A percentile compares a stretch with the other conserved stretches of the same genome.
These are phyloP conservation scores for Pantherophis guttatus DNA, from an alignment of 2,113 vertebrate species.

Conservation along the genomic window DNA sequence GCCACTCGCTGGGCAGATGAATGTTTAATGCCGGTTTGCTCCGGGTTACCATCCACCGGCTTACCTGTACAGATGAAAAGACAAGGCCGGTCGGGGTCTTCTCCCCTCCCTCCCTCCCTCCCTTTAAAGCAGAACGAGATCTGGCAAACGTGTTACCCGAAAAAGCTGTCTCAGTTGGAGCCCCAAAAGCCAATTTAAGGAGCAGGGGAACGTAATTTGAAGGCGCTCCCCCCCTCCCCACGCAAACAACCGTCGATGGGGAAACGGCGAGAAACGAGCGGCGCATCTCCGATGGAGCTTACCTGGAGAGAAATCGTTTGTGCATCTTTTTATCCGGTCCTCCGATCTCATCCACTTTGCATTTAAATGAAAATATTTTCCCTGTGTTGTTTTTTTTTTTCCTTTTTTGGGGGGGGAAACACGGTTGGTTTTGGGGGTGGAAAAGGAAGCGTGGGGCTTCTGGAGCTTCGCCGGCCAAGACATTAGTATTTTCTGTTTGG, in stretches of 20 bases:
- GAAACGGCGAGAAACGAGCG: neutral
- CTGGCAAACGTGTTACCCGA: neutral
- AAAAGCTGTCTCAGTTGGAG: slow-evolving; percentile 4
- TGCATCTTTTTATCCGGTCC: slow-evolving; percentile 18
- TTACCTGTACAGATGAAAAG: neutral
- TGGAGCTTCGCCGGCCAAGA: neutral
- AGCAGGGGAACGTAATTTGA: neutral
- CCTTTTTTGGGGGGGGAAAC: neutral
- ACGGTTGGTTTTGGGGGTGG: too few relatives aligned
- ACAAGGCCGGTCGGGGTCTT: neutral
- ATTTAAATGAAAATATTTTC: slow-evolving; percentile 38
- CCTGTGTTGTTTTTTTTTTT: neutral
- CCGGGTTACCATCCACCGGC: neutral
- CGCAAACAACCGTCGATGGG: neutral
- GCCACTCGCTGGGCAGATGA: slow-evolving; percentile 5
- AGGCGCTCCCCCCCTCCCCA: neutral
- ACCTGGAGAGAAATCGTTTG: slow-evolving; percentile 16
- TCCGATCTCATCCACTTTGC: slow-evolving; percentile 29
- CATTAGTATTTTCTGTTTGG: too few relatives aligned
- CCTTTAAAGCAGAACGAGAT: neutral
- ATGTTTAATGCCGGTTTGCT: slow-evolving; percentile 7
- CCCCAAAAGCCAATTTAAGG: slow-evolving; percentile 12
- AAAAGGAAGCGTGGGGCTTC: too few relatives aligned
- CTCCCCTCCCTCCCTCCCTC: neutral
- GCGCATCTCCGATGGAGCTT: slow-evolving; percentile 6